These are phyloP conservation scores for Silurus glanis DNA, from an alignment of 2,113 vertebrate genomes.

Conservation along the genomic window DNA sequence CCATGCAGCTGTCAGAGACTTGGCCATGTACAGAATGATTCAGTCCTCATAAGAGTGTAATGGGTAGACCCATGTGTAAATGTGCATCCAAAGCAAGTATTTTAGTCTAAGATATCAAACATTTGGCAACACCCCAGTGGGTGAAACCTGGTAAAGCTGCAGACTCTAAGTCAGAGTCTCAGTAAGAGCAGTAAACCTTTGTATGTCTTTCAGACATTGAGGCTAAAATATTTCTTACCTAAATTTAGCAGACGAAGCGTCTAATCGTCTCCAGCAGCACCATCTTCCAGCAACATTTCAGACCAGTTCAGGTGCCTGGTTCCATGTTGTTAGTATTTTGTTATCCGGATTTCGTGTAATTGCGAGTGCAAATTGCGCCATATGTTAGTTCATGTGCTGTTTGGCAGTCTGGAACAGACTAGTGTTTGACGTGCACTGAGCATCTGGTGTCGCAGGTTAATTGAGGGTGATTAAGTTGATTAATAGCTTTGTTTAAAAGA, in stretches of 20 bases:
- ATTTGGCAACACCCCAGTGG: slow-evolving; percentile 64
- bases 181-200: slow-evolving; percentile 40
- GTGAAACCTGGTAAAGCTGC: slow-evolving; percentile 66
- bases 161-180: slow-evolving; percentile 35
- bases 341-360: slow-evolving; percentile 59
- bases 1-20: slow-evolving; percentile 64
- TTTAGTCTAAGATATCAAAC: slow-evolving; percentile 76
- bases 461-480: slow-evolving; percentile 85
- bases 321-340: slow-evolving; percentile 65
- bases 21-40: slow-evolving; percentile 53
- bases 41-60: slow-evolving; percentile 57
- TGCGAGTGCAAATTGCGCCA: slow-evolving; percentile 58
- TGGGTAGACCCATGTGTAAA: slow-evolving; percentile 58
- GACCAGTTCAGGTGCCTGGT: slow-evolving; percentile 43
- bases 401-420: slow-evolving; percentile 65
- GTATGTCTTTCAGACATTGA: slow-evolving; percentile 19
- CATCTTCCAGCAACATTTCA: slow-evolving; percentile 9
- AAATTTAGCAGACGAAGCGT: slow-evolving; percentile 19
- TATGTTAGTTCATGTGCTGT: slow-evolving; percentile 68
- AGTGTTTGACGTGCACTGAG: slow-evolving; percentile 70
- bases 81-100: slow-evolving; percentile 66
- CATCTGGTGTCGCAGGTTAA: slow-evolving; percentile 76
- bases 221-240: slow-evolving; percentile 44
- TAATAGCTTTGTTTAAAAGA: slow-evolving; percentile 85
- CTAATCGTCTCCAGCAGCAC: slow-evolving; percentile 11